phyloP scores from a whole-genome alignment of 2,888 invertebrate genomes.

The Patella pellucida region DNA sequence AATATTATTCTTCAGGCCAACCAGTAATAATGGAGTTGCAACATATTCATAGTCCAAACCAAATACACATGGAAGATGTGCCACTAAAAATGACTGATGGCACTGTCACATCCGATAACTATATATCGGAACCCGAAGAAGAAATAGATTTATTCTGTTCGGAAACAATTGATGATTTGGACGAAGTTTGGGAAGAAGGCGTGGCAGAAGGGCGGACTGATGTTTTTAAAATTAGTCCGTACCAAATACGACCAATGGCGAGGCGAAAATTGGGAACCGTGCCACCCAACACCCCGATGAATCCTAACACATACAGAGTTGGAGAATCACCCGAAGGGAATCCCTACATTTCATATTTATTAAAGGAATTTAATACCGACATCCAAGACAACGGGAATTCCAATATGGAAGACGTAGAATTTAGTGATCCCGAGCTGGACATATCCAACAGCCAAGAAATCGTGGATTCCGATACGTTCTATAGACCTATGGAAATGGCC shows the following conservation, averaged over 20 bases:
- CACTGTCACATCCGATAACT: too few species aligned
- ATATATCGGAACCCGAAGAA: not conserved
- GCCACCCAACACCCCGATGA: not conserved
- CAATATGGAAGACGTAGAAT: too few species aligned
- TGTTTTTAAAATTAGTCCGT: not conserved
- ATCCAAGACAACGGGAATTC: too few species aligned
- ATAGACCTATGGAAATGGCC: too few species aligned
- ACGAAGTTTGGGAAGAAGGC: constrained; percentile 22
- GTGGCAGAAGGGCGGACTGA: not conserved
- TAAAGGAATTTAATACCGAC: not conserved
- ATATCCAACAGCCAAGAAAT: too few species aligned
- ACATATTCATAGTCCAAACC: too few species aligned
- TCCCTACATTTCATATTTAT: not conserved
- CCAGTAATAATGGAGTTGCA: too few species aligned
- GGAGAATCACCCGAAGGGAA: not conserved
- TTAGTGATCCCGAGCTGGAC: too few species aligned
- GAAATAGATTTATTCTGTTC: constrained; percentile 28
- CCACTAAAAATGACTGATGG: too few species aligned
- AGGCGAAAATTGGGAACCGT: not conserved
- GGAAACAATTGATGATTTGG: constrained; percentile 39
- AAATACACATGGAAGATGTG: too few species aligned
- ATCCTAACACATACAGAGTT: not conserved
- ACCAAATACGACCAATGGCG: not conserved
- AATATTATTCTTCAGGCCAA: too few species aligned
- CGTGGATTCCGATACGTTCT: too few species aligned